A percentile compares a stretch with the other conserved stretches of the same genome.
Evolutionary conservation across 2,888 invertebrate genomes (phyloP).

Genomic region (Limenitis camilla): DNA sequence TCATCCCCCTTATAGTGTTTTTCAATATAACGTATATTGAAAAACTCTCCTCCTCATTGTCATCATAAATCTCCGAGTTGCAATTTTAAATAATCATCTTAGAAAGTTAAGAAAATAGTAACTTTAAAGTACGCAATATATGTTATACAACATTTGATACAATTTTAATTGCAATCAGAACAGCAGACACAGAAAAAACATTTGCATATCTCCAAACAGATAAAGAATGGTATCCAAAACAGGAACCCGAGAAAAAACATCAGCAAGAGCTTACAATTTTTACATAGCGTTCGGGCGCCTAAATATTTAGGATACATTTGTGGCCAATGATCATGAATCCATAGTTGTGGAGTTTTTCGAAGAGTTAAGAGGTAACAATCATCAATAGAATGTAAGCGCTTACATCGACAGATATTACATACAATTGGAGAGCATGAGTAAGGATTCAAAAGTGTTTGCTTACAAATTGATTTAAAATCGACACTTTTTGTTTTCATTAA

Average conservation of each 20-base stretch:
- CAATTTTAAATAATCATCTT: background rate
- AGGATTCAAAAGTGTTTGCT: constrained; percentile 11
- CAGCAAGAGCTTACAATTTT: constrained; percentile 26
- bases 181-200: constrained; percentile 39
- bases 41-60: too few relatives aligned
- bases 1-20: too few relatives aligned
- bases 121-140: background rate
- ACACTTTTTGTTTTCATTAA: constrained; percentile 5
- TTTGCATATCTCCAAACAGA: constrained; percentile 37
- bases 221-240: constrained; percentile 40
- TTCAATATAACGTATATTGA: too few relatives aligned
- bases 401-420: background rate
- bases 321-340: constrained; percentile 35
- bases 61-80: too few relatives aligned
- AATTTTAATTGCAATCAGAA: constrained; percentile 28
- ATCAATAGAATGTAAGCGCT: constrained; percentile 17
- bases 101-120: background rate
- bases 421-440: background rate
- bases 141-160: background rate
- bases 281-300: constrained; percentile 25
- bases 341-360: constrained; percentile 34
- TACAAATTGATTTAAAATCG: constrained; percentile 13
- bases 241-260: constrained; percentile 32
- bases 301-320: constrained; percentile 31
- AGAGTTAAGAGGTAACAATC: constrained; percentile 39